Conservation (phyloP, 2,113 vertebrate genomes). For the Silurus meridionalis region DNA sequence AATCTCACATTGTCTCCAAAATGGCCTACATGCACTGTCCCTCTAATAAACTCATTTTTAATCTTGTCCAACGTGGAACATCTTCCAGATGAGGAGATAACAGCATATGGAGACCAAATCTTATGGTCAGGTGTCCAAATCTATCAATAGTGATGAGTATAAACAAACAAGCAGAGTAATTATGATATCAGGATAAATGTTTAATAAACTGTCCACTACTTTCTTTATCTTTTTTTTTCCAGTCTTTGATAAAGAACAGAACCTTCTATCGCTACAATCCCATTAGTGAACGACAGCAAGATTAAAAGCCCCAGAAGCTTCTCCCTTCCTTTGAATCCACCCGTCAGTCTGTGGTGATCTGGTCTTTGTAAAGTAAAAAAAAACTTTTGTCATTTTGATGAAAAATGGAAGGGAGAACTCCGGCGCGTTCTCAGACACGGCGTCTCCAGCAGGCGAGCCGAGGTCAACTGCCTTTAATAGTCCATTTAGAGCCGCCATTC, state of each 20-base stretch:
- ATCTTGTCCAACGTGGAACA: no score
- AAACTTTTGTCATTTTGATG: slow-evolving; percentile 30
- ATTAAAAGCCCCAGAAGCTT: not conserved
- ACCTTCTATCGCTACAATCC: not conserved
- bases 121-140: no score
- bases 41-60: no score
- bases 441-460: slow-evolving; percentile 38
- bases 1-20: no score
- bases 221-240: not conserved
- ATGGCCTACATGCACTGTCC: no score
- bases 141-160: no score
- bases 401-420: slow-evolving; percentile 22
- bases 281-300: not conserved
- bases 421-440: slow-evolving; percentile 32
- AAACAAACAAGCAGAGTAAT: no score
- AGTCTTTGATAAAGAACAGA: not conserved
- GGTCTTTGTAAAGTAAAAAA: slow-evolving; percentile 4
- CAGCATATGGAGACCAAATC: no score
- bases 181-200: not conserved
- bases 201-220: not conserved
- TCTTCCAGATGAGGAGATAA: no score
- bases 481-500: slow-evolving; percentile 38
- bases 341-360: not conserved
- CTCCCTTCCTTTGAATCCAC: no score
- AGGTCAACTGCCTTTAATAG: slow-evolving; percentile 43